phyloP scores from a whole-genome alignment of 2,797 vertebrate genomes.

The Eremophila alpestris region DNA sequence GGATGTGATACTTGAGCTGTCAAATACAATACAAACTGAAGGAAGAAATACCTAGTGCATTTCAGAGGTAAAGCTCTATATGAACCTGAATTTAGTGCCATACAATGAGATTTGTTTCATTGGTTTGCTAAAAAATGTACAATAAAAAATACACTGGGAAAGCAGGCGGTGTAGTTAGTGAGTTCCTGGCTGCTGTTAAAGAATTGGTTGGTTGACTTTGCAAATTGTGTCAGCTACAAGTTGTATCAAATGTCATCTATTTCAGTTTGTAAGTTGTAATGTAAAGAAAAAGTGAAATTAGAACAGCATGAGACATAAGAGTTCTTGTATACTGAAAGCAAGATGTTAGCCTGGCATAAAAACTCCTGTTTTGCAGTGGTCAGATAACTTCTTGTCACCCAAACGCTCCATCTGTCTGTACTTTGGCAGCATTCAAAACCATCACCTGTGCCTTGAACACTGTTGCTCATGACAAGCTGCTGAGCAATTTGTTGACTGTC shows the following conservation, averaged over 20 bases:
- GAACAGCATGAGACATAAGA: fast-evolving
- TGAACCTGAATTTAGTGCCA: not conserved
- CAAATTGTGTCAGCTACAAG: not conserved
- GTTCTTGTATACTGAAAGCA: not conserved
- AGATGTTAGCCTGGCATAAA: not conserved
- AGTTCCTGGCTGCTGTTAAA: not conserved
- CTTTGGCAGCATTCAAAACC: not conserved
- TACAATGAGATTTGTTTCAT: not conserved
- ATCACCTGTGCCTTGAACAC: not conserved
- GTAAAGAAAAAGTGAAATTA: not conserved
- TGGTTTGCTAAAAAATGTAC: not conserved
- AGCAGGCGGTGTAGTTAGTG: not conserved
- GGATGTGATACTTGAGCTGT: not conserved
- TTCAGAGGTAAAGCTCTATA: not conserved
- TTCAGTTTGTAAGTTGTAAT: not conserved
- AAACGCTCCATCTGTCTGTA: fast-evolving
- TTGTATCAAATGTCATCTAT: not conserved
- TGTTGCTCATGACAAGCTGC: not conserved
- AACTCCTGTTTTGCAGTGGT: not conserved
- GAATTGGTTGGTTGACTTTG: not conserved
- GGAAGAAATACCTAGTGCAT: not conserved
- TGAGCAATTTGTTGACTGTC: not conserved
- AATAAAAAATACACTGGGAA: not conserved
- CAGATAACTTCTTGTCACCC: not conserved
- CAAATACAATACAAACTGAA: not conserved